Percentiles rank a stretch among this genome's conserved stretches.
Evolutionary conservation across 1,140 invertebrate genomes (phyloP).

Genomic region (Branchinecta lynchi): DNA sequence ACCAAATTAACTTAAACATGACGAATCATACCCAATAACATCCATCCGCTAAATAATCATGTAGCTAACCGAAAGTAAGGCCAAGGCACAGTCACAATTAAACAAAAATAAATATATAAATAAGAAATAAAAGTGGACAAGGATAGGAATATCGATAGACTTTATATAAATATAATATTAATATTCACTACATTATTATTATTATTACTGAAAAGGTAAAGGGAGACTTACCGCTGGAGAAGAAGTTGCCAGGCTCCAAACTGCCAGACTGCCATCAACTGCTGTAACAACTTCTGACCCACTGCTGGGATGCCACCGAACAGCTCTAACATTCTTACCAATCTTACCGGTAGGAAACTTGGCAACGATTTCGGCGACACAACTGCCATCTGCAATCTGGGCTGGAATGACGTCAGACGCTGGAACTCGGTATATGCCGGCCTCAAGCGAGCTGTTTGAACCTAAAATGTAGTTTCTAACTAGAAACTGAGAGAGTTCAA

Average conservation of each 20-base stretch:
- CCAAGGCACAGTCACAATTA: too few species aligned
- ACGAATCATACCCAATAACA: too few species aligned
- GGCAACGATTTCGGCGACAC: slow-evolving; percentile 14
- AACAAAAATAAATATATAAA: too few species aligned
- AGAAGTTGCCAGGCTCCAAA: slow-evolving; percentile 40
- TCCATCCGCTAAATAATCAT: too few species aligned
- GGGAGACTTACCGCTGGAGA: neutral
- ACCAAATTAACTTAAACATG: too few species aligned
- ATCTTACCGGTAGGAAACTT: slow-evolving; percentile 33
- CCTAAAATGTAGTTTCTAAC: neutral
- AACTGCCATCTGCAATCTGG: slow-evolving; percentile 22
- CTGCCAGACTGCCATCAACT: slow-evolving; percentile 49
- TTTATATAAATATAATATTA: too few species aligned
- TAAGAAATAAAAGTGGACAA: too few species aligned
- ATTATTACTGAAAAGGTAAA: too few species aligned
- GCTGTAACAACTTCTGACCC: slow-evolving; percentile 49
- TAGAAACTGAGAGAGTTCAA: neutral
- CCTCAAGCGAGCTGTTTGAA: slow-evolving; percentile 41
- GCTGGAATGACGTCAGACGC: slow-evolving; percentile 30
- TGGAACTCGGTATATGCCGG: slow-evolving; percentile 52
- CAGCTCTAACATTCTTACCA: slow-evolving; percentile 55
- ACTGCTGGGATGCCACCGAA: slow-evolving; percentile 72
- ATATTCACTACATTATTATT: too few species aligned
- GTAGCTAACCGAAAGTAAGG: too few species aligned
- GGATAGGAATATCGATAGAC: too few species aligned